Evolutionary conservation across 2,888 invertebrate species (phyloP), one percentile per base, ranked within the genome.

Genomic region (Drosophila falleni): DNA sequence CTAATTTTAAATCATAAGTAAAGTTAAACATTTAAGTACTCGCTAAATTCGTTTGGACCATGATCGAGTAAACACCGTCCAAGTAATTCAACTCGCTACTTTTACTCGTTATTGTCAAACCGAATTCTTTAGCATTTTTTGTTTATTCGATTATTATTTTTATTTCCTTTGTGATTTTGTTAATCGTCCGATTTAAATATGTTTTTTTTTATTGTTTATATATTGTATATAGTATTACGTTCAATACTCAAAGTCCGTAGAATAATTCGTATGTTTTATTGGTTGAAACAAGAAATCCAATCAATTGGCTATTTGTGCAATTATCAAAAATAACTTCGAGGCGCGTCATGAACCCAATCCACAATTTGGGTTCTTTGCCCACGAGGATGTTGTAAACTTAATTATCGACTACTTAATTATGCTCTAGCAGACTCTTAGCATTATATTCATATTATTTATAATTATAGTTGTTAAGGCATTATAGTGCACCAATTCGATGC

Each of bases 221-320:
- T 33, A 29, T 53, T 70, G 68, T 69, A 59, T 54, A 76, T 86
- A 83, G 68, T 71, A 71, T 87, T 86, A 77, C 72, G 68, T 64
- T 64, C 63, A 84, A 86, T 86, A 86, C 85, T 86, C 85, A 85
- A 84, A 84, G 73, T 79, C 67, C 67, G 61, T 85, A 87, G 86
- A 69, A 53, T 85, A 85, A 71, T 86, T 80, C 73, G 66, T 70
- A 62, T 65, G 72, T 67, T 81, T 74, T 61, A 68, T 72, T 68
- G 61, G 59, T 46, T 41, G 62, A 71, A 65, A 89, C 58, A 59
- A 60, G 50, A 66, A 68, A 87, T 66, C 79, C 86, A 72, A 88
- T 69, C 63, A 65, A 87, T 87, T 89, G 86, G 86, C 86, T 89
- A 86, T 63, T 87, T 86, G 86, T 86, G 86, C 86, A 86, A 86